These are phyloP conservation scores for Philopotamus ludificatus DNA, from an alignment of 1,140 invertebrate genomes.

Conservation along the genomic window DNA sequence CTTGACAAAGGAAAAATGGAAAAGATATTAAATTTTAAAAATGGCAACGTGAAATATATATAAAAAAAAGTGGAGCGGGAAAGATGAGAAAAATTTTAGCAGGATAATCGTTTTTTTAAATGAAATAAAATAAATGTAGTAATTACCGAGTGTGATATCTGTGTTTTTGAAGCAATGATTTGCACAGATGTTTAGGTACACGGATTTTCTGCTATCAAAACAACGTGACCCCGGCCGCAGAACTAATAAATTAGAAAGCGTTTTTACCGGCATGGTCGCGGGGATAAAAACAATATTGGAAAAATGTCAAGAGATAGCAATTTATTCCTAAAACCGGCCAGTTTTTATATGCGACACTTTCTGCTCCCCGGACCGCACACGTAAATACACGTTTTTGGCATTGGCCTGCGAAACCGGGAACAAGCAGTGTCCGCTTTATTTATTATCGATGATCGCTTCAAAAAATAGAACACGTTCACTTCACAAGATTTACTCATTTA, in stretches of 20 bases:
- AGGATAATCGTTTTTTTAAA: too few relatives aligned
- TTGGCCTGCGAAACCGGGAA: too few relatives aligned
- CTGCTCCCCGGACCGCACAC: too few relatives aligned
- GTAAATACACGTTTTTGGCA: too few relatives aligned
- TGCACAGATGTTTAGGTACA: slow-evolving; percentile 18
- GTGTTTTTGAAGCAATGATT: slow-evolving; percentile 7
- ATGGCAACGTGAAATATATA: background rate
- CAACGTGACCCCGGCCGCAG: slow-evolving; percentile 14
- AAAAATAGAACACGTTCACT: too few relatives aligned
- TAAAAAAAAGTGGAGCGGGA: background rate
- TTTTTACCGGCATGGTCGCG: too few relatives aligned
- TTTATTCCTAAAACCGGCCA: slow-evolving; percentile 24
- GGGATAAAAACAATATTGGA: slow-evolving; percentile 21
- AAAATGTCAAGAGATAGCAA: slow-evolving; percentile 23
- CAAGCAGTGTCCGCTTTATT: too few relatives aligned
- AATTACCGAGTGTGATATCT: too few relatives aligned
- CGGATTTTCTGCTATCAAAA: slow-evolving; percentile 8
- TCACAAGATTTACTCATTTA: too few relatives aligned
- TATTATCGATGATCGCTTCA: too few relatives aligned
- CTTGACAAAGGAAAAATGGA: background rate
- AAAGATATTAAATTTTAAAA: background rate
- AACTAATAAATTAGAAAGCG: slow-evolving; percentile 21
- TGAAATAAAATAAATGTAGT: too few relatives aligned
- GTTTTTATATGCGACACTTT: too few relatives aligned
- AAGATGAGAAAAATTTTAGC: background rate